Conservation (phyloP, 2,113 vertebrate genomes). For the Syngnathus floridae region DNA sequence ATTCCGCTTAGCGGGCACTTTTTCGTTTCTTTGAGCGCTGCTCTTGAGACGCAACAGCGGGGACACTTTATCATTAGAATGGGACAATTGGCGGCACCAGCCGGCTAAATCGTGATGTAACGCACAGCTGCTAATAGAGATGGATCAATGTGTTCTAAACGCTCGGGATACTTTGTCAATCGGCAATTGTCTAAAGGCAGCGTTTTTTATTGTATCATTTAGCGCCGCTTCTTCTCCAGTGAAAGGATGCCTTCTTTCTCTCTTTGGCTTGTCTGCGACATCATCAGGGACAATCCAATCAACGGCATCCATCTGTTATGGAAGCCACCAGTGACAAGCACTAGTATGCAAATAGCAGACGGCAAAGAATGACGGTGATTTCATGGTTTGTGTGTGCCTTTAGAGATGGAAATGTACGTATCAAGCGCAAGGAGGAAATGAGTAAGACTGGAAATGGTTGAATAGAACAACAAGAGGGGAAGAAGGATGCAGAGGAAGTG, state of each 20-base stretch:
- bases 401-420: constrained; percentile 20
- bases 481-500: constrained; percentile 32
- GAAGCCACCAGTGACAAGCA: background rate
- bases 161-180: constrained; percentile 1
- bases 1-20: constrained; percentile 35
- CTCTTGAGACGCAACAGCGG: constrained; percentile 18
- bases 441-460: constrained; percentile 2
- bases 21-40: constrained; percentile 12
- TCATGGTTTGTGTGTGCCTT: constrained; percentile 23
- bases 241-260: constrained; percentile 24
- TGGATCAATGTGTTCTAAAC: constrained; percentile 14
- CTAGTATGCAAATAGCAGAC: background rate
- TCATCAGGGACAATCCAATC: constrained; percentile 24
- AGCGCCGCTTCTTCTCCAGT: constrained; percentile 19
- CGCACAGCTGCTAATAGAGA: constrained; percentile 13
- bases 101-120: constrained; percentile 25
- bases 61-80: constrained; percentile 32
- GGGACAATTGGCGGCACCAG: constrained; percentile 25
- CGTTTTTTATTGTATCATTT: constrained; percentile 25
- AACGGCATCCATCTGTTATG: constrained; percentile 9
- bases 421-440: background rate
- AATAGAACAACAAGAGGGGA: constrained; percentile 20
- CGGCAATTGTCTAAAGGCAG: background rate
- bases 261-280: constrained; percentile 29
- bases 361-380: background rate